Conservation (phyloP, 2,888 invertebrate species). For the Chloroclysta siterata region DNA sequence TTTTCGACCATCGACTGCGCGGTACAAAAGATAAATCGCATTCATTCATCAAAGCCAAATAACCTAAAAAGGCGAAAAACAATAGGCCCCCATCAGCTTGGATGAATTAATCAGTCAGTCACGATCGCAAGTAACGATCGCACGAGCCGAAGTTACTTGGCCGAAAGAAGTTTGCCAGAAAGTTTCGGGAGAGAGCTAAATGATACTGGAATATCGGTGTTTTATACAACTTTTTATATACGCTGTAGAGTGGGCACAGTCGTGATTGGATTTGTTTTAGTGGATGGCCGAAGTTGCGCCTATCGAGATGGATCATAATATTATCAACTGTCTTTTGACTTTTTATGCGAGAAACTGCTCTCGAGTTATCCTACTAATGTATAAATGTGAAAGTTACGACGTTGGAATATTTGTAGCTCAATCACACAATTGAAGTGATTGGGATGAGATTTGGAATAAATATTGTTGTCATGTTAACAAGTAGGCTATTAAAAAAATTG, state of each 20-base stretch:
- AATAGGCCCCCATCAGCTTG: constrained; percentile 52
- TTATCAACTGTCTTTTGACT: constrained; percentile 16
- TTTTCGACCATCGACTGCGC: constrained; percentile 38
- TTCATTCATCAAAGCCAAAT: constrained; percentile 60
- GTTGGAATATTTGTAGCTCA: no score
- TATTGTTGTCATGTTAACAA: no score
- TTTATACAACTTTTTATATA: constrained; percentile 62
- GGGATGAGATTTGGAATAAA: no score
- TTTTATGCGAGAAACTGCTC: constrained; percentile 2
- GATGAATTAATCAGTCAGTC: constrained; percentile 77
- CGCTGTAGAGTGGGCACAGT: constrained; percentile 52
- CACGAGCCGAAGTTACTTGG: constrained; percentile 68
- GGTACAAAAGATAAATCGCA: constrained; percentile 56
- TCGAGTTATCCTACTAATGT: not conserved
- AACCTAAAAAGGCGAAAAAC: constrained; percentile 61
- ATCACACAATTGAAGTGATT: no score
- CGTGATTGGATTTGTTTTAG: constrained; percentile 58
- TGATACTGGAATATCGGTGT: constrained; percentile 62
- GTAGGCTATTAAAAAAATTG: no score
- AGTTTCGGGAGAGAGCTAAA: constrained; percentile 54
- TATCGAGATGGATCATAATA: constrained; percentile 36
- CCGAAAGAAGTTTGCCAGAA: constrained; percentile 59
- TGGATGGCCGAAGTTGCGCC: constrained; percentile 42
- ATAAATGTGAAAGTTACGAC: no score
- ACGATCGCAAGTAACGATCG: constrained; percentile 76